Conservation (phyloP, 2,113 vertebrate species). For the Pedionomus torquatus region DNA sequence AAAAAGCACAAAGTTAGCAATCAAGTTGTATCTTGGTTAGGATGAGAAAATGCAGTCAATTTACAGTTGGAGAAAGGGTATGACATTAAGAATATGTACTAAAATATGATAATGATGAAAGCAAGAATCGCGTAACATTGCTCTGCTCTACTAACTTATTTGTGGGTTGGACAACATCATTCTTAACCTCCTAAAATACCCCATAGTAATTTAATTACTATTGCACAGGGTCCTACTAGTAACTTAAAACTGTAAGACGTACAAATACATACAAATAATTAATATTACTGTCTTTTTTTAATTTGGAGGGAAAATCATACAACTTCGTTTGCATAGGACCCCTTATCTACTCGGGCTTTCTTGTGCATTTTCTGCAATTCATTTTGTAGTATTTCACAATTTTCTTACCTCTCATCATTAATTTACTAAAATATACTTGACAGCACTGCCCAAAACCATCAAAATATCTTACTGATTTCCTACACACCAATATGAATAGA, state of each 20-base stretch:
- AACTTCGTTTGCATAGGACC: neutral
- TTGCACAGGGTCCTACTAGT: neutral
- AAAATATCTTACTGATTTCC: neutral
- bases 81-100: neutral
- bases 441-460: neutral
- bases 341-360: neutral
- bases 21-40: neutral
- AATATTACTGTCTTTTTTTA: neutral
- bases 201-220: neutral
- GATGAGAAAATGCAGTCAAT: neutral
- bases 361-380: neutral
- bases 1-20: neutral
- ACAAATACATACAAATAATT: neutral
- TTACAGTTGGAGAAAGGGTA: neutral
- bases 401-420: neutral
- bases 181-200: neutral
- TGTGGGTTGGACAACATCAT: neutral
- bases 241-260: neutral
- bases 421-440: neutral
- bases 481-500: neutral
- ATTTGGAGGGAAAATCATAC: neutral
- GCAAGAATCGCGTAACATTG: neutral
- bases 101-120: neutral
- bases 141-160: neutral
- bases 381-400: neutral